Percentiles rank a stretch among this genome's conserved stretches.
Evolutionary conservation across 2,113 vertebrate genomes (phyloP).

Genomic region (Bostrychus sinensis): DNA sequence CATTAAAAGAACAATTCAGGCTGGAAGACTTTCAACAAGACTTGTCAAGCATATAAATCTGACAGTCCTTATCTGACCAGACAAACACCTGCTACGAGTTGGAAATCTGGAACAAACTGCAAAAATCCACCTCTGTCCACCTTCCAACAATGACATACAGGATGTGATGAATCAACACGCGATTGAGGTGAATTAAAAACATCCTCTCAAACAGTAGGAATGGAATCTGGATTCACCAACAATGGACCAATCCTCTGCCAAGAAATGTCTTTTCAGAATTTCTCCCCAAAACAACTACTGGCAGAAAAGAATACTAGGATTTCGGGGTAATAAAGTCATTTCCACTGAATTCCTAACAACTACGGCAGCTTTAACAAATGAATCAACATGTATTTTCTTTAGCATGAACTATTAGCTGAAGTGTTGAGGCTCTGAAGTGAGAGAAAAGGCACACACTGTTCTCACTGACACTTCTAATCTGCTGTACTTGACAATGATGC

Average conservation of each 20-base stretch:
- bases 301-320: conserved; percentile 34
- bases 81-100: conserved; percentile 8
- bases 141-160: conserved; percentile 28
- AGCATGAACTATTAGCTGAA: not conserved
- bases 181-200: conserved; percentile 37
- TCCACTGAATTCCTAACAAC: conserved; percentile 5
- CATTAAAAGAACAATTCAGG: not conserved
- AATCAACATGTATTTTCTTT: not conserved
- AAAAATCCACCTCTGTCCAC: not conserved
- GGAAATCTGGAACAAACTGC: not conserved
- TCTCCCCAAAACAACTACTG: conserved; percentile 4
- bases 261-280: conserved; percentile 6
- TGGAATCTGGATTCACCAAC: conserved; percentile 49
- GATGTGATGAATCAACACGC: conserved; percentile 52
- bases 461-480: conserved; percentile 18
- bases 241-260: conserved; percentile 48
- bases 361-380: not conserved
- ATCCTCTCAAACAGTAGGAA: conserved; percentile 34
- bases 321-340: conserved; percentile 44
- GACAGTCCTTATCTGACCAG: conserved; percentile 1
- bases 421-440: conserved; percentile 19
- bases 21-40: not conserved
- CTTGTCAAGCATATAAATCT: conserved; percentile 6
- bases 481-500: conserved; percentile 33
- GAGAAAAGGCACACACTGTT: not conserved